Evolutionary conservation across 2,113 vertebrate genomes (phyloP).

Genomic region (Aptenodytes patagonicus): DNA sequence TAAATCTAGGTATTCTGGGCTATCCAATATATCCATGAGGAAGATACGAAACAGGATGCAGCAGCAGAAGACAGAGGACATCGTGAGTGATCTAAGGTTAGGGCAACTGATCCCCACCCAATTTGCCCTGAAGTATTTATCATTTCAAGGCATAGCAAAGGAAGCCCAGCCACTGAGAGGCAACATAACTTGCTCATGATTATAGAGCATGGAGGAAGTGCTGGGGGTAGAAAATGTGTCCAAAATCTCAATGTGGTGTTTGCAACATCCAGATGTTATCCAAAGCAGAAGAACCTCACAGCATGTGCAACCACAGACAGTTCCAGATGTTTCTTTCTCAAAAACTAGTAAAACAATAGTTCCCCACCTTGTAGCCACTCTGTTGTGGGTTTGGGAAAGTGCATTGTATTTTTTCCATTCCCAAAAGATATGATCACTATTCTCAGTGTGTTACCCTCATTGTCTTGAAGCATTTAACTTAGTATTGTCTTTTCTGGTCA

Average conservation of each 20-base stretch:
- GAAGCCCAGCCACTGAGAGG: neutral
- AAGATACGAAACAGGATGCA: neutral
- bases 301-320: neutral
- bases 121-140: neutral
- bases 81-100: neutral
- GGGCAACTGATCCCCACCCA: neutral
- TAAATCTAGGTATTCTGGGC: neutral
- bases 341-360: neutral
- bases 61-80: neutral
- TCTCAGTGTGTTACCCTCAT: neutral
- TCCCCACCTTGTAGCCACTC: neutral
- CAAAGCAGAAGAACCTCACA: neutral
- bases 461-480: neutral
- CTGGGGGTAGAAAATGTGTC: neutral
- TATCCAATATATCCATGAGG: neutral
- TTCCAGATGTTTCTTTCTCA: neutral
- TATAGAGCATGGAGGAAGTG: neutral
- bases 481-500: neutral
- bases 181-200: neutral
- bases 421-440: neutral
- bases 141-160: neutral
- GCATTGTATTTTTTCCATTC: neutral
- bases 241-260: neutral
- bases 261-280: neutral
- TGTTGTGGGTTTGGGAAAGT: neutral